Evolutionary conservation across 2,888 invertebrate genomes (phyloP), one percentile per base, ranked within the genome.

Genomic region (Morpho deidamia): DNA sequence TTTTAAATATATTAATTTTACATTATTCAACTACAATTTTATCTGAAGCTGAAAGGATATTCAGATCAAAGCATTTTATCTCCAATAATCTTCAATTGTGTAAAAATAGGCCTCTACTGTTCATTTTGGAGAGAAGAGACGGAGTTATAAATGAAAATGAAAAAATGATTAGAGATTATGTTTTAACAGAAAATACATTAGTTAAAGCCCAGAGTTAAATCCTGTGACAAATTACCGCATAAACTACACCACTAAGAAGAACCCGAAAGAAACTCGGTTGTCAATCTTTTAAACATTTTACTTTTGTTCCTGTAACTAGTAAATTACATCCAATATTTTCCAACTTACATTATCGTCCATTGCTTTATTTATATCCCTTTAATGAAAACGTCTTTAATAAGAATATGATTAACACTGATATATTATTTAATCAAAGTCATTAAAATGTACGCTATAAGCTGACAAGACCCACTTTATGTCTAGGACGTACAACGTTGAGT

Each of bases 321-420:
- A 37, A 37, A 37, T 37, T n/a, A 3, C n/a, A 37, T 7, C 37
- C 3, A 10, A 8, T 4, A 37, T 37, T n/a, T 37, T 10, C 4
- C 1, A 11, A 47, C 47, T 47, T 47, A 47, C 47, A 47, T 47
- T 47, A 9, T 48, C 34, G 10, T 33, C 40, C 48, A 48, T 48
- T 34, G 37, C 8, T 37, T 8, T 37, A 37, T 37, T n/a, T 37
- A 8, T n/a, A 3, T 7, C 8, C 8, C 37, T 37, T 8, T 37
- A 10, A 10, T 7, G 37, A 37, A 10, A 10, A 10, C 9, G n/a
- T 37, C 8, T 37, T 35, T 10, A 37, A 37, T 37, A n/a, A n/a
- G 37, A 10, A 10, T 10, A 37, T 37, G 3, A 8, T 10, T 7
- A 37, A n/a, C n/a, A 10, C n/a, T 37, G 1, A 8, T 37, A 7